Evolutionary conservation across 2,797 vertebrate genomes (phyloP), one percentile per base, ranked within the genome.

Genomic region (Lophura swinhoii): DNA sequence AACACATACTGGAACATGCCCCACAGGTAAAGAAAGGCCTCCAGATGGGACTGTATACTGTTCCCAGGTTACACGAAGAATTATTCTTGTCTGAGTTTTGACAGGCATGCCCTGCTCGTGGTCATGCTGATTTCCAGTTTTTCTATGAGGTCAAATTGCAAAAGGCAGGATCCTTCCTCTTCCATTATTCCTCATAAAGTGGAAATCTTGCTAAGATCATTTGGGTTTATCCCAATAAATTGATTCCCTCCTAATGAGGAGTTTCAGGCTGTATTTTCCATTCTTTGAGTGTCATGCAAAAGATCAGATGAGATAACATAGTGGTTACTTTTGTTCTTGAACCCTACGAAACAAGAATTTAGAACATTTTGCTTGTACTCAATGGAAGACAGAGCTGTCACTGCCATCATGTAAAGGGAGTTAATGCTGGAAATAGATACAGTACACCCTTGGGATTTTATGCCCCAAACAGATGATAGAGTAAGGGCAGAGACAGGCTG

Each of bases 291-390:
- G n/a, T 26, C 48, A 74, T 17, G n/a, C 7, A 48, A 39, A 22
- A 69, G 24, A 31, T 78, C 9, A 85, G 44, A 86, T 20, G 37
- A 89, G 51, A 94, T 41, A 71, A 82, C 85, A 68, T 59, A 29
- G 14, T 83, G 28, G 7, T 44, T 72, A 77, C 13, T 80, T 92
- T 89, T 78, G 62, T 63, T 72, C 62, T 91, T 77, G 63, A 88
- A 75, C 46, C 9, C 48, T 49, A 29, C 8, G 5, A 68, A 85
- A 77, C 31, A 66, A 44, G 67, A 87, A 70, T 77, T 75, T 72
- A 70, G 66, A 87, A 72, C 46, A 35, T 89, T 95, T 94, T 59
- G 28, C 23, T 87, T 49, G 35, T 41, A 24, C 3, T 78, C 23
- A 75, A 15, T 72, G n/a, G 55, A 80, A 91, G 72, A 56, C 7